A percentile compares a stretch with the other conserved stretches of the same genome.
These are phyloP conservation scores for Pangasius krempfi DNA, from an alignment of 2,797 vertebrate genomes.

Conservation along the genomic window DNA sequence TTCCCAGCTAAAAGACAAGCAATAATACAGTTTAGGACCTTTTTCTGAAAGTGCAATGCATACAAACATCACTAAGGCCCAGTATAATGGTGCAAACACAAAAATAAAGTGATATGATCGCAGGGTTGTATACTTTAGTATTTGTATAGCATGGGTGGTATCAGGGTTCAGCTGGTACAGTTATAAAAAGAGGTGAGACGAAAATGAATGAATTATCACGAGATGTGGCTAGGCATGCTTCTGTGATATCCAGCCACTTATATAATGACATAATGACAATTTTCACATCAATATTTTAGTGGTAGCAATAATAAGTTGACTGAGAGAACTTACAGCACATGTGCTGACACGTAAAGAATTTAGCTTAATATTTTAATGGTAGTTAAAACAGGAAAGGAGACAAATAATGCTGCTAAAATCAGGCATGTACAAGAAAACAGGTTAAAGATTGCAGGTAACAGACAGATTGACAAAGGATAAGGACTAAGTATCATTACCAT, in stretches of 20 bases:
- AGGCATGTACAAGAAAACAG: not conserved
- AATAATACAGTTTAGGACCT: not conserved
- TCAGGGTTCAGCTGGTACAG: not conserved
- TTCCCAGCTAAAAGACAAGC: not conserved
- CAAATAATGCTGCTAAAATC: not conserved
- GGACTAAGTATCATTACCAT: not conserved
- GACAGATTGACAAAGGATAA: not conserved
- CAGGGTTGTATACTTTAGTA: not conserved
- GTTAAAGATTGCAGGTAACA: not conserved
- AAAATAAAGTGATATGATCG: not conserved
- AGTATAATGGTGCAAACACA: not conserved
- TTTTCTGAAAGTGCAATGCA: not conserved
- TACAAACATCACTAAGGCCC: not conserved
- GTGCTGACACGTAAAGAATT: not conserved
- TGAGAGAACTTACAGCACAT: not conserved
- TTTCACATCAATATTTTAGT: not conserved
- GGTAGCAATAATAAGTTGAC: not conserved
- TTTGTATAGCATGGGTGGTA: not conserved
- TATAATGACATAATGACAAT: not conserved
- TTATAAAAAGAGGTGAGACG: not conserved
- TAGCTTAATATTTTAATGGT: not conserved
- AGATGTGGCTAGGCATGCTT: too few relatives aligned
- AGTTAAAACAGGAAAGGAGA: not conserved
- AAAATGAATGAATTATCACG: not conserved
- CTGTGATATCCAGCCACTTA: not conserved